These are phyloP conservation scores for Caranx ignobilis DNA, from an alignment of 2,113 vertebrate species.

Conservation along the genomic window DNA sequence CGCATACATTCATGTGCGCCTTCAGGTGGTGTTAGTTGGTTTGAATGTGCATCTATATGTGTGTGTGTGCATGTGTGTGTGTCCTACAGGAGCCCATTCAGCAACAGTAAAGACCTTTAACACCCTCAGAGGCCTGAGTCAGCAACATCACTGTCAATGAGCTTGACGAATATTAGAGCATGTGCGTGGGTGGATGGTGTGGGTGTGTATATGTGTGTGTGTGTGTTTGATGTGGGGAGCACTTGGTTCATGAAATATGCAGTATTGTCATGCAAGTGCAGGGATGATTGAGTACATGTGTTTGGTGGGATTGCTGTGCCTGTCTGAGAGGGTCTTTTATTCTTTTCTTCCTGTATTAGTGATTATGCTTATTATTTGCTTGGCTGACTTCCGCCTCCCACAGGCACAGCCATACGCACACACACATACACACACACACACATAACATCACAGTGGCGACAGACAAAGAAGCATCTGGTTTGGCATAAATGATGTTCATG, in stretches of 20 bases:
- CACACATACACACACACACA: neutral
- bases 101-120: constrained; percentile 63
- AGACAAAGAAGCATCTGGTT: constrained; percentile 68
- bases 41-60: neutral
- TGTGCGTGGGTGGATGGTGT: constrained; percentile 42
- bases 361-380: constrained; percentile 60
- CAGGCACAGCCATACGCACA: neutral
- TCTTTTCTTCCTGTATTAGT: constrained; percentile 55
- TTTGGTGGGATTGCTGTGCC: neutral
- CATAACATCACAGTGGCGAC: constrained; percentile 16
- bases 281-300: constrained; percentile 45
- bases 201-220: constrained; percentile 16
- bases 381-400: constrained; percentile 20
- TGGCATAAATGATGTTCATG: constrained; percentile 61
- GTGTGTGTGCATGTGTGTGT: constrained; percentile 5
- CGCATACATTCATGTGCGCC: neutral
- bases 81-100: constrained; percentile 57
- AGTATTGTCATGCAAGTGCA: constrained; percentile 51
- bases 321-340: constrained; percentile 22
- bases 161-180: constrained; percentile 58
- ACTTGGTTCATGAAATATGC: constrained; percentile 61
- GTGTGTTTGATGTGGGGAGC: neutral
- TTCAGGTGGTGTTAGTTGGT: constrained; percentile 10
- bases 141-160: constrained; percentile 68
- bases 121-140: constrained; percentile 65